Evolutionary conservation across 2,113 vertebrate genomes (phyloP), one percentile per base, ranked within the genome.

Genomic region (Anoura caudifer): DNA sequence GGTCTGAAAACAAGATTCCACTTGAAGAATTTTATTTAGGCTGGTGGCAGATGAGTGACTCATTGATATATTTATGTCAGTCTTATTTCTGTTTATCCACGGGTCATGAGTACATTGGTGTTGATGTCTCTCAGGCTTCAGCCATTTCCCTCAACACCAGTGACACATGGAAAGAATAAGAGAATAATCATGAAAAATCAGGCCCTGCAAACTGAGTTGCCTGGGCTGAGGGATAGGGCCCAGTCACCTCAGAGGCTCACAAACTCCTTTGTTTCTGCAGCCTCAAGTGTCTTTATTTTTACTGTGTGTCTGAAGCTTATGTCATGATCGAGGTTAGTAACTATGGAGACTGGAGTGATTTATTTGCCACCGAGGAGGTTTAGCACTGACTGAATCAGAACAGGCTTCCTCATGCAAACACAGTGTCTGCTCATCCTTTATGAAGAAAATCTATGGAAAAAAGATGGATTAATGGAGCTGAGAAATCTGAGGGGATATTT

Each of bases 311-410:
- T 94, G 94, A 77, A 80, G 82, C 73, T 86, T 67, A n/a, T n/a
- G 69, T 77, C 87, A 61, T 2, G 24, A 77, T 79, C 0, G 3
- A 61, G 87, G 93, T 91, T 96, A 61, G 97, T 98, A 93, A 98
- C 97, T 96, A 97, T 97, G 97, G 97, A 97, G 91, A 98, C 92
- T 4, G 52, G 65, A 54, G 63, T 86, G 95, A 94, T 91, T 94
- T 96, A 97, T 95, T 97, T 95, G 77, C 90, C 65, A 47, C 91
- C 36, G 77, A 93, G 80, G 70, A 94, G 88, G 61, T 52, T 96
- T 85, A 96, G 86, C 56, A 36, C 63, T 80, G 94, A 93, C 82
- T 93, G 90, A 95, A 94, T 87, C 91, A 89, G 95, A 92, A 80
- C 81, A 93, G 81, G n/a, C 67, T 88, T 97, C 84, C 83, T 96